Evolutionary conservation across 2,888 invertebrate genomes (phyloP).

Genomic region (Biston stratarius): DNA sequence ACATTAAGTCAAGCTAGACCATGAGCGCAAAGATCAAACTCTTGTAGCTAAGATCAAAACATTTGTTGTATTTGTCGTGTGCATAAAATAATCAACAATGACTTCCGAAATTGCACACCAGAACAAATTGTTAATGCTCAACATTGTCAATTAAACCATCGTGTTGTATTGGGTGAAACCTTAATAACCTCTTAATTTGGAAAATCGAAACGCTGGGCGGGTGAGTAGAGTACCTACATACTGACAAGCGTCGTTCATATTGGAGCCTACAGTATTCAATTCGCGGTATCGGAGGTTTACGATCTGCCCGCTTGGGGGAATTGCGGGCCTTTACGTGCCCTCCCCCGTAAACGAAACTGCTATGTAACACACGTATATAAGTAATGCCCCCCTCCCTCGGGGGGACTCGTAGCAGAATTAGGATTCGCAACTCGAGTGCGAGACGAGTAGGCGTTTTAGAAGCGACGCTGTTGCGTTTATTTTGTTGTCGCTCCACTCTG

Average conservation of each 20-base stretch:
- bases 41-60: too few species aligned
- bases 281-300: constrained; percentile 83
- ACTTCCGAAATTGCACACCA: too few species aligned
- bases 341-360: constrained; percentile 67
- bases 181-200: constrained; percentile 37
- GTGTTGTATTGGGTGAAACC: background rate
- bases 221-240: constrained; percentile 42
- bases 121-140: too few species aligned
- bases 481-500: constrained; percentile 48
- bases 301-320: constrained; percentile 83
- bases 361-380: constrained; percentile 73
- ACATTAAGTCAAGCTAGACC: too few species aligned
- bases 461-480: constrained; percentile 58
- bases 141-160: too few species aligned
- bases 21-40: too few species aligned
- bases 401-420: constrained; percentile 78
- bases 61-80: too few species aligned
- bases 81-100: too few species aligned
- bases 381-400: constrained; percentile 66
- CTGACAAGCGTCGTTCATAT: constrained; percentile 72
- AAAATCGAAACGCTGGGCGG: constrained; percentile 52
- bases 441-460: constrained; percentile 58
- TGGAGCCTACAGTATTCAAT: constrained; percentile 79
- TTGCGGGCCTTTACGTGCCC: constrained; percentile 78
- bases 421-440: constrained; percentile 73